Evolutionary conservation across 2,797 vertebrate species (phyloP), one percentile per base, ranked within the genome.

Genomic region (Chloroceryle amazona): DNA sequence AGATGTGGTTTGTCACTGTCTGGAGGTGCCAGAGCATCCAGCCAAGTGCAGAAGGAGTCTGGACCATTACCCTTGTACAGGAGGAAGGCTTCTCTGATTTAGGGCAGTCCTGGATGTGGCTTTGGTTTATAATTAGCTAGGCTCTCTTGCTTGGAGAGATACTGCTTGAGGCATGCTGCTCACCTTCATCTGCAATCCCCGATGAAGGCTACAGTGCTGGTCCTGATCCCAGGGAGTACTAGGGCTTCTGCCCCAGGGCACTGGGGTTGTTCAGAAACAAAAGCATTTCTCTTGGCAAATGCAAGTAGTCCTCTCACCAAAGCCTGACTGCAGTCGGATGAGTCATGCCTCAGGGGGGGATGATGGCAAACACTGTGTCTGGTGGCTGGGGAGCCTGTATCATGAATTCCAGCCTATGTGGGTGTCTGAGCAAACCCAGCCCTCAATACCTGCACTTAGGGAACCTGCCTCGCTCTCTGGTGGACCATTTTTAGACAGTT

Each of bases 371-470:
- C 33, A 29, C 13, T 0, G 0, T 44, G 21, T 29, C 57, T 84
- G 58, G 15, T 47, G 49, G 22, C 68, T 33, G 67, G 11, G 39
- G 8, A 0, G 0, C 18, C 44, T 13, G 6, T 18, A 25, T 71
- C 61, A 44, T 0, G 0, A 78, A 47, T 66, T 60, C 19, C 78
- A 68, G 49, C 41, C n/a, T 29, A 11, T 0, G 0, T 54, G 42
- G 31, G 10, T 49, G 49, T 46, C 70, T 72, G 3, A 3, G 41
- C 41, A 91, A 37, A 10, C 49, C 33, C 31, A 42, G 42, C 23
- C 10, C 15, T 52, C 0, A 1, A 21, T 17, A 5, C 1, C 1
- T 21, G 23, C 1, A 2, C 9, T 16, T 33, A 25, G 47, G 28
- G 31, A n/a, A 41, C 9, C 29, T 18, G 21, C 4, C 3, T 39